These are phyloP conservation scores for Pluvianellus socialis DNA, from an alignment of 2,113 vertebrate species.

Conservation along the genomic window DNA sequence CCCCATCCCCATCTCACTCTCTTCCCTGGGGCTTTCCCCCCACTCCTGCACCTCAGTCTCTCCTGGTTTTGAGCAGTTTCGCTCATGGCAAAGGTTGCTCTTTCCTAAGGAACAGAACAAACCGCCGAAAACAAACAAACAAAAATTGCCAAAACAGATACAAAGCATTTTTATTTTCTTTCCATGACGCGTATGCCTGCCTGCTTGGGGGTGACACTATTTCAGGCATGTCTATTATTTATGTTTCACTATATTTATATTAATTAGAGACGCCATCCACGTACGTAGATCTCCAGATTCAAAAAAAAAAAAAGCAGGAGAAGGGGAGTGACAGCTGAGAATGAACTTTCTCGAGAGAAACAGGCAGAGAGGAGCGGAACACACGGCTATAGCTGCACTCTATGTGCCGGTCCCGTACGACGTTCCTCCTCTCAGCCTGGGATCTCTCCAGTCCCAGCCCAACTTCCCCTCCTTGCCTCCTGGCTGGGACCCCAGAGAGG, in stretches of 20 bases:
- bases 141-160: slow-evolving; percentile 56
- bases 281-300: slow-evolving; percentile 52
- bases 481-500: background rate
- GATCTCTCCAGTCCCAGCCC: background rate
- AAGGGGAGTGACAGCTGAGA: background rate
- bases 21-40: background rate
- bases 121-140: slow-evolving; percentile 23
- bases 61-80: background rate
- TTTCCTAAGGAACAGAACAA: slow-evolving; percentile 41
- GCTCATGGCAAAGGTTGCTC: background rate
- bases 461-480: background rate
- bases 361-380: background rate
- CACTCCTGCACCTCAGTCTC: background rate
- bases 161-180: slow-evolving; percentile 61
- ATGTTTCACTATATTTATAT: slow-evolving; percentile 68
- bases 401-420: fast-evolving
- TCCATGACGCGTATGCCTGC: slow-evolving; percentile 53
- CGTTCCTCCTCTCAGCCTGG: fast-evolving
- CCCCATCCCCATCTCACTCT: background rate
- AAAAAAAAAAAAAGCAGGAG: slow-evolving; percentile 30
- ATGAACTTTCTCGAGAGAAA: background rate
- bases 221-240: slow-evolving; percentile 72
- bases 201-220: slow-evolving; percentile 55
- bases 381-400: background rate
- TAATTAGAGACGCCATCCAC: slow-evolving; percentile 56